phyloP scores from a whole-genome alignment of 2,888 invertebrate genomes.

The Erebia palarica region DNA sequence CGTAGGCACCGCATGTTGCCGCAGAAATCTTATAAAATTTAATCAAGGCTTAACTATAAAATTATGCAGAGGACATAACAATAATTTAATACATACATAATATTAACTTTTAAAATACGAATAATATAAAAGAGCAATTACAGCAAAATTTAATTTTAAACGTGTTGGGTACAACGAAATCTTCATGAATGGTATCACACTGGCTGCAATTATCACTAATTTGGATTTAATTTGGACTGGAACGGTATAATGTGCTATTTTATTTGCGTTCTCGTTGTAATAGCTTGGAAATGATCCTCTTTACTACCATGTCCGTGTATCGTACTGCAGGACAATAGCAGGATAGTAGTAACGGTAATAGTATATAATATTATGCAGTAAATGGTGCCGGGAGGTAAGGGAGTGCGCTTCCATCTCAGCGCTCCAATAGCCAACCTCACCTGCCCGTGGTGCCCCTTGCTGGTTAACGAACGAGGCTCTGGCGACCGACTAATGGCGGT shows the following conservation, averaged over 20 bases:
- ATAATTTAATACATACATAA: neutral
- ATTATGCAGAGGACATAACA: neutral
- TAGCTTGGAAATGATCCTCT: conserved; percentile 36
- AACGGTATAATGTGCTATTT: conserved; percentile 36
- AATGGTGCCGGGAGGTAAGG: too few relatives aligned
- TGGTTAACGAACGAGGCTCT: too few relatives aligned
- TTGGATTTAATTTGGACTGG: conserved; percentile 36
- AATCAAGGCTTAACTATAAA: too few relatives aligned
- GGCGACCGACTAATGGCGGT: too few relatives aligned
- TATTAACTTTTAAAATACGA: neutral
- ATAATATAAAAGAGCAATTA: neutral
- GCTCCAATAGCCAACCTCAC: too few relatives aligned
- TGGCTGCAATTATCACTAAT: conserved; percentile 37
- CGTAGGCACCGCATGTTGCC: too few relatives aligned
- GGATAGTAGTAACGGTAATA: neutral
- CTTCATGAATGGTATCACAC: conserved; percentile 33
- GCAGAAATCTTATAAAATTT: too few relatives aligned
- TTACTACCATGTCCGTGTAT: conserved; percentile 28
- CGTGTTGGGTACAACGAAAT: conserved; percentile 26
- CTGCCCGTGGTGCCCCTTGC: too few relatives aligned
- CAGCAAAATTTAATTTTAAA: conserved; percentile 22
- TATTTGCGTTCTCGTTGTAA: conserved; percentile 34
- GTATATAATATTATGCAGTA: neutral
- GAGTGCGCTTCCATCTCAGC: too few relatives aligned
- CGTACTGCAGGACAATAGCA: neutral